phyloP scores from a whole-genome alignment of 2,888 invertebrate species.

The Rosalia funebris region DNA sequence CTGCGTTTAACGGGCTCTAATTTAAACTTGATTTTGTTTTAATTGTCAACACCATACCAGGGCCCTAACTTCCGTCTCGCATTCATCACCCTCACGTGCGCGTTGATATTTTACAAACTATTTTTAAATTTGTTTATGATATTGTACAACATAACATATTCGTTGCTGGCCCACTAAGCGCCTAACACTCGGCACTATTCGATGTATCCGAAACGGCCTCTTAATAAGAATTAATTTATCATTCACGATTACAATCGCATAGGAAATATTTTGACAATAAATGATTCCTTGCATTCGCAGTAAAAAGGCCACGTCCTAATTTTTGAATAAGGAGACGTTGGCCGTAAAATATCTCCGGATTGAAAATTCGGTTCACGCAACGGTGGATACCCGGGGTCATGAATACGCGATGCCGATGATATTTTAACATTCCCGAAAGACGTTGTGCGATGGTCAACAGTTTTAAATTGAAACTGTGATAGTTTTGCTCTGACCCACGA shows the following conservation, averaged over 20 bases:
- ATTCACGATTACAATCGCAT: too few species aligned
- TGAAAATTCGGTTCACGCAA: conserved; percentile 52
- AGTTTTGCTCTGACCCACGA: conserved; percentile 9
- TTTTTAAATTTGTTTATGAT: conserved; percentile 25
- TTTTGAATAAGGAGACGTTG: conserved; percentile 38
- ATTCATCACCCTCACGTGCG: conserved; percentile 32
- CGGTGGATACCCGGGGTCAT: conserved; percentile 48
- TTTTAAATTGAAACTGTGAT: conserved; percentile 35
- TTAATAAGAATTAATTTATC: too few species aligned
- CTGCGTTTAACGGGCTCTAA: conserved; percentile 40
- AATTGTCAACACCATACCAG: conserved; percentile 45
- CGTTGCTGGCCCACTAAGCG: conserved; percentile 21
- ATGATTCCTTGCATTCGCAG: too few species aligned
- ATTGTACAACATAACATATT: conserved; percentile 26
- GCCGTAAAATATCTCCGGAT: conserved; percentile 44
- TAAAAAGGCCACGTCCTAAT: conserved; percentile 22
- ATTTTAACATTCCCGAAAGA: conserved; percentile 50
- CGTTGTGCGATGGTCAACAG: conserved; percentile 39
- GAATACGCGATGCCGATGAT: conserved; percentile 53
- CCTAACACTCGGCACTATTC: too few species aligned
- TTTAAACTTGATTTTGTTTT: conserved; percentile 52
- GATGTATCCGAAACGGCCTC: too few species aligned
- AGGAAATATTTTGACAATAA: too few species aligned
- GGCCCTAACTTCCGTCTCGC: conserved; percentile 37
- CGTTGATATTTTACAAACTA: conserved; percentile 15